Evolutionary conservation across 2,113 vertebrate species (phyloP).

Genomic region (Notarius lentiginosus): DNA sequence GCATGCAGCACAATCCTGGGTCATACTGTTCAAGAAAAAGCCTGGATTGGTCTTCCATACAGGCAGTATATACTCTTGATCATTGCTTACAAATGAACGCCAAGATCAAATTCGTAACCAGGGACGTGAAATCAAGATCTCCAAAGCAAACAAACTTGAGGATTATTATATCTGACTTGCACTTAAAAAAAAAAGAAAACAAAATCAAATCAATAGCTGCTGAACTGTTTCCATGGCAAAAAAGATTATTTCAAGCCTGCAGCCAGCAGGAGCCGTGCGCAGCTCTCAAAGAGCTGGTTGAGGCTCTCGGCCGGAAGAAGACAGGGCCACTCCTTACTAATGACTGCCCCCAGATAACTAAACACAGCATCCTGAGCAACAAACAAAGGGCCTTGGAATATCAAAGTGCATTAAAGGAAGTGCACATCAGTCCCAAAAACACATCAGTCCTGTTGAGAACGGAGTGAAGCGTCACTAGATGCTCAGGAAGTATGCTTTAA

Average conservation of each 20-base stretch:
- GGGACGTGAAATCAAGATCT: background rate
- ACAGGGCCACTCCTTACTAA: constrained; percentile 25
- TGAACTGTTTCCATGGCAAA: constrained; percentile 65
- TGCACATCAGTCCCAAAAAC: background rate
- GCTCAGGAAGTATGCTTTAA: background rate
- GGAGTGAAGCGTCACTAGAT: background rate
- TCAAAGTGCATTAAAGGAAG: constrained; percentile 11
- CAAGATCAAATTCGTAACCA: background rate
- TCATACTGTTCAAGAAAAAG: background rate
- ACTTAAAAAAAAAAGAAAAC: constrained; percentile 24
- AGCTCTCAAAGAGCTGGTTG: constrained; percentile 11
- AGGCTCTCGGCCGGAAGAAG: constrained; percentile 27
- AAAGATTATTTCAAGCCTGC: constrained; percentile 26
- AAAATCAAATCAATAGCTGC: constrained; percentile 42
- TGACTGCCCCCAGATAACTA: constrained; percentile 7
- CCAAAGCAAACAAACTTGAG: background rate
- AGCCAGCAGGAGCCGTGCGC: constrained; percentile 4
- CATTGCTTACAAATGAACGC: background rate
- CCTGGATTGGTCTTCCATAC: background rate
- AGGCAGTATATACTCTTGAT: background rate
- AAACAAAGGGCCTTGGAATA: background rate
- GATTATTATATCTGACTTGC: background rate
- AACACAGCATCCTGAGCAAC: background rate
- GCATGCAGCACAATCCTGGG: background rate
- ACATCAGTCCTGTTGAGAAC: background rate